Evolutionary conservation across 1,140 invertebrate genomes (phyloP).

Genomic region (Meloidogyne exigua): DNA sequence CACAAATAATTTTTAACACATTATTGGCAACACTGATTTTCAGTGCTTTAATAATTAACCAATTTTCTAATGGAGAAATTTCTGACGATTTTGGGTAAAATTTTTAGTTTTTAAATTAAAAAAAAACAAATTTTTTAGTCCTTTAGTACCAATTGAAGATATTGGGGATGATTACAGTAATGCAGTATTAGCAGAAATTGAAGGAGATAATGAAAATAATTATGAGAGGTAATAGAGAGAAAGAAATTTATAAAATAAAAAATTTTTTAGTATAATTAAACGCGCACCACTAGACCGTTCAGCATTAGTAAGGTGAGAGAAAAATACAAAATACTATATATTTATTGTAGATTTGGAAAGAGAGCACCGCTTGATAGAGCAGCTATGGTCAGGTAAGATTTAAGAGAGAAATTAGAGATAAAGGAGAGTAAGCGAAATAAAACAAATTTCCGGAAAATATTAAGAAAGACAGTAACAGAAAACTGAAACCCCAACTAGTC

Average conservation of each 20-base stretch:
- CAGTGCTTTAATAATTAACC: not conserved
- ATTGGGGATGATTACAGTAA: not conserved
- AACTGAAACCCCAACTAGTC: too few relatives aligned
- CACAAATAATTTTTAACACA: not conserved
- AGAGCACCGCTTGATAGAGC: slow-evolving; percentile 23
- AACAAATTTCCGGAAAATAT: not conserved
- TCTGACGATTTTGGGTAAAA: not conserved
- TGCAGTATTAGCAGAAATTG: not conserved
- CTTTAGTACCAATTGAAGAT: not conserved
- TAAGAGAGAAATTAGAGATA: not conserved
- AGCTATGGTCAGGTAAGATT: slow-evolving; percentile 8
- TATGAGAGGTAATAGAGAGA: not conserved
- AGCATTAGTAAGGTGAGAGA: slow-evolving; percentile 19
- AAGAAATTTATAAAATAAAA: not conserved
- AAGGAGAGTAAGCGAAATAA: not conserved
- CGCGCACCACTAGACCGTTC: slow-evolving; percentile 22
- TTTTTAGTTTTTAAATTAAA: too few relatives aligned
- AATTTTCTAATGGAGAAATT: not conserved
- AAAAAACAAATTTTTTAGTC: not conserved
- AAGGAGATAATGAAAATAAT: not conserved
- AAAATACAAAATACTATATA: not conserved
- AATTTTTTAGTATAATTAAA: slow-evolving; percentile 9
- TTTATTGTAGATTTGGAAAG: slow-evolving; percentile 20
- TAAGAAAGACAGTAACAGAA: too few relatives aligned
- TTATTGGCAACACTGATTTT: not conserved